These are phyloP conservation scores for Oreochromis aureus DNA, from an alignment of 2,113 vertebrate species.

Conservation along the genomic window DNA sequence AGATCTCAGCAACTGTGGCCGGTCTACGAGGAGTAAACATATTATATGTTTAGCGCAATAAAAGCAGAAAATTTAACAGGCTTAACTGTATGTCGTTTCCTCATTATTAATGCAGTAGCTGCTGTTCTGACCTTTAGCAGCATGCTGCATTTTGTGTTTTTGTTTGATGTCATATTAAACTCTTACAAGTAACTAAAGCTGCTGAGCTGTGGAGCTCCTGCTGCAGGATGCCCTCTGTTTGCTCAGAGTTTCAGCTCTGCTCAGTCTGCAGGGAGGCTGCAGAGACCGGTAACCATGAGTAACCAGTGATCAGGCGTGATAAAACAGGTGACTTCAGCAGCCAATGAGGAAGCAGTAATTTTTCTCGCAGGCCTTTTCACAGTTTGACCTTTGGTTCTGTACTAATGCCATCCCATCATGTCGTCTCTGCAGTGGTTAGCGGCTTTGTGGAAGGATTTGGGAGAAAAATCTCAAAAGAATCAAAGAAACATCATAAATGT, in stretches of 20 bases:
- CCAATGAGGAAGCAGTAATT: not conserved
- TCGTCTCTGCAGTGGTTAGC: not conserved
- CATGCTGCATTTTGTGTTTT: not conserved
- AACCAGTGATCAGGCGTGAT: not conserved
- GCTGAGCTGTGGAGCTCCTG: not conserved
- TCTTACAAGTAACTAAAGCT: rapidly evolving
- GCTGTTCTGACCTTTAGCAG: not conserved
- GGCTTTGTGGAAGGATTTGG: not conserved
- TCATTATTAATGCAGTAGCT: not conserved
- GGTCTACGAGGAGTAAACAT: rapidly evolving
- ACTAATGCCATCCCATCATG: not conserved
- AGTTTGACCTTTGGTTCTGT: not conserved
- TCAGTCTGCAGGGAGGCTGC: not conserved
- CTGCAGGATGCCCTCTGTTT: not conserved
- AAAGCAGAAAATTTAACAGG: not conserved
- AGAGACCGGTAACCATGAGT: not conserved
- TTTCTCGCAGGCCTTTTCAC: not conserved
- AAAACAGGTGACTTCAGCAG: not conserved
- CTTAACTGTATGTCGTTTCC: not conserved
- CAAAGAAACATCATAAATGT: not conserved
- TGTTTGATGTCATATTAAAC: not conserved
- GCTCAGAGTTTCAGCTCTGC: not conserved
- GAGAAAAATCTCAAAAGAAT: not conserved
- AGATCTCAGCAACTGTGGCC: rapidly evolving
- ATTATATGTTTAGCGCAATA: not conserved